Evolutionary conservation across 35 echinoderm and acorn worm species (phyloP).

Genomic region (Apostichopus japonicus): DNA sequence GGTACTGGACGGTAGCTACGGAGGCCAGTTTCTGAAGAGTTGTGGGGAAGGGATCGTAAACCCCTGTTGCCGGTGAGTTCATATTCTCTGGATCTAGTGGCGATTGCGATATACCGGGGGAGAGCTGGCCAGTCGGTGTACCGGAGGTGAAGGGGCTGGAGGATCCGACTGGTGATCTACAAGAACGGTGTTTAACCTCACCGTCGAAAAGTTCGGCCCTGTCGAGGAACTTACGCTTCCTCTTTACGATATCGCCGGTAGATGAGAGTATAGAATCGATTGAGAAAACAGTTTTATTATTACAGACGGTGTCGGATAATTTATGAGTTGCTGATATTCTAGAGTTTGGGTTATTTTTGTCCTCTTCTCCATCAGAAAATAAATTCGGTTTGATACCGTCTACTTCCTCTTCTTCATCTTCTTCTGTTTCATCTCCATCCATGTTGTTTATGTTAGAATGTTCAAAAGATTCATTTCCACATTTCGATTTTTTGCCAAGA

Average conservation of each 20-base stretch:
- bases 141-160: not conserved
- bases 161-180: not conserved
- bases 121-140: not conserved
- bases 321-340: not conserved
- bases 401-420: too few relatives aligned
- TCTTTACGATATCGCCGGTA: not conserved
- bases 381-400: not conserved
- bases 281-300: conserved; percentile 1
- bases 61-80: not conserved
- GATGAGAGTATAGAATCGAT: conserved; percentile 46
- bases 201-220: not conserved
- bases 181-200: not conserved
- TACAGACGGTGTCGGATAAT: not conserved
- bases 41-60: conserved; percentile 35
- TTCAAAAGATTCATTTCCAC: not conserved
- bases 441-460: not conserved
- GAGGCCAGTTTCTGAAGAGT: conserved; percentile 41
- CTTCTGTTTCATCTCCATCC: not conserved
- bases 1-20: conserved; percentile 15
- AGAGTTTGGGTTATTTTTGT: not conserved
- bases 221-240: conserved; percentile 1
- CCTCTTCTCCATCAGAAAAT: not conserved
- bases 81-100: not conserved
- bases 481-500: too few relatives aligned
- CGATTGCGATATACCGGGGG: conserved; percentile 5